Evolutionary conservation across 2,113 vertebrate species (phyloP), one percentile per base, ranked within the genome.

Genomic region (Meleagris gallopavo): DNA sequence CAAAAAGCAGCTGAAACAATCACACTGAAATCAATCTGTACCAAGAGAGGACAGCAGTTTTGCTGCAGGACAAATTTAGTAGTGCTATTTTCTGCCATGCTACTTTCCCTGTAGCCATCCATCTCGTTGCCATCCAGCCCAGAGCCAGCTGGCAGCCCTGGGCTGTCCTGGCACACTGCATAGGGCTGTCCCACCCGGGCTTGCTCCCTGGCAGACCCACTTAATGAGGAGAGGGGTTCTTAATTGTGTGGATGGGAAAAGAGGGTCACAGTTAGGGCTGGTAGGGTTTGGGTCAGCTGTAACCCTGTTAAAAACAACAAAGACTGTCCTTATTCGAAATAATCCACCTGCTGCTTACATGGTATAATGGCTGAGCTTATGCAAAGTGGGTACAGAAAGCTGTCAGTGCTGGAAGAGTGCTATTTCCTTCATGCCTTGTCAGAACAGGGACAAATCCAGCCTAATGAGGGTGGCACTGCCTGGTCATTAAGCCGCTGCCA

Each of bases 21-120:
- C 74, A 40, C 57, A 43, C 38, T 72, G 76, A 34, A 46, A 81
- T 86, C 67, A 16, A 4, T 55, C 74, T 46, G n/a, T 34, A 36
- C 65, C 27, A 46, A 69, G 74, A 93, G 94, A 86, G 88, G 89
- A 87, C 91, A 83, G 43, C 60, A 93, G 79, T 93, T 79, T 65
- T 72, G 19, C 86, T 84, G 34, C 64, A 70, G 12, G 88, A 91
- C 3, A 0, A 66, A 95, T 58, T 54, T 80, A 91, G 96, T 82
- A 72, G 32, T 91, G 95, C 94, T 97, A 94, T 93, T 96, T 96
- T 95, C 92, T 97, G 89, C 94, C 80, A 41, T 50, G 54, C 93
- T 90, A n/a, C 93, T 92, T 92, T 93, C 90, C 66, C 58, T 1
- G 0, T 95, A n/a, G 95, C 86, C n/a, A n/a, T 83, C 86, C 73